phyloP scores from a whole-genome alignment of 2,113 vertebrate species.

The Entosphenus tridentatus region DNA sequence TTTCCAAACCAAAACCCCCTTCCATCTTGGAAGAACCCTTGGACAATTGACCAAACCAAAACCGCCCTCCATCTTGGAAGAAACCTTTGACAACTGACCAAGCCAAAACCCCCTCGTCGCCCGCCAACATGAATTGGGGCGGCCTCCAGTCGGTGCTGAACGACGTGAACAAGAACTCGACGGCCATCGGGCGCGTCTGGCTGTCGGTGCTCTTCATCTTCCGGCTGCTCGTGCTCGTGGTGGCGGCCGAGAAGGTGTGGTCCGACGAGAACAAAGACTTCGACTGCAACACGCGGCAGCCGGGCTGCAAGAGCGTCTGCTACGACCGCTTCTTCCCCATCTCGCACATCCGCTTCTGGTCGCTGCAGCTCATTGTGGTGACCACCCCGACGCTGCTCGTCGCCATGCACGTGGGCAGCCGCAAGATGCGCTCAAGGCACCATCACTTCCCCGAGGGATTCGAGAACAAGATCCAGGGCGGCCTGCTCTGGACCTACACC shows the following conservation, averaged over 20 bases:
- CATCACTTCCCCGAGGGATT: background rate
- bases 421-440: background rate
- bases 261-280: slow-evolving; percentile 60
- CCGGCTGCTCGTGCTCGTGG: slow-evolving; percentile 59
- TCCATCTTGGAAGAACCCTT: no score
- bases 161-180: slow-evolving; percentile 73
- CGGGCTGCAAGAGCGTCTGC: slow-evolving; percentile 60
- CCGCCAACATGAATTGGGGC: slow-evolving; percentile 52
- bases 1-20: no score
- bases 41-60: no score
- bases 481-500: slow-evolving; percentile 5
- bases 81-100: no score
- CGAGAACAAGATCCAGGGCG: slow-evolving; percentile 2
- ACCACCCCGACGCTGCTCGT: slow-evolving; percentile 74
- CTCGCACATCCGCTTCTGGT: slow-evolving; percentile 75
- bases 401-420: slow-evolving; percentile 34
- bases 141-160: slow-evolving; percentile 34
- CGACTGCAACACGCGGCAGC: slow-evolving; percentile 60
- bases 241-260: slow-evolving; percentile 63
- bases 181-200: slow-evolving; percentile 59
- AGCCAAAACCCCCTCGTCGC: background rate
- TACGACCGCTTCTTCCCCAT: slow-evolving; percentile 60
- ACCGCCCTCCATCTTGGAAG: no score
- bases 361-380: slow-evolving; percentile 79
- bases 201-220: slow-evolving; percentile 73